phyloP scores from a whole-genome alignment of 2,113 vertebrate species.

The Dasyurus viverrinus region DNA sequence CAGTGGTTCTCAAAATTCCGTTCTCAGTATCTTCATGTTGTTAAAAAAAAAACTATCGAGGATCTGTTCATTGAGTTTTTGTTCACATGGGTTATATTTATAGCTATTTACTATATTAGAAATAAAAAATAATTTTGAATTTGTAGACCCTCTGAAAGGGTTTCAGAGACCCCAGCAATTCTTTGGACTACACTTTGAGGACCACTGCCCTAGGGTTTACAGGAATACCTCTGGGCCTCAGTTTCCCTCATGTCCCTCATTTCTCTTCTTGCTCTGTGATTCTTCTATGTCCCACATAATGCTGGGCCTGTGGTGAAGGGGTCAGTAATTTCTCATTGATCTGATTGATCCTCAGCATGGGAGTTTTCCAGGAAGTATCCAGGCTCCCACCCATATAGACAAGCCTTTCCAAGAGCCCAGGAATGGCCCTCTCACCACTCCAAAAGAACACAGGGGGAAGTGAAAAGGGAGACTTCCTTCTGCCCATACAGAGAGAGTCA shows the following conservation, averaged over 20 bases:
- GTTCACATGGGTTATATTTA: no score
- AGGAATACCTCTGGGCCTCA: neutral
- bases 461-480: neutral
- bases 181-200: no score
- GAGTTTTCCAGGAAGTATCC: neutral
- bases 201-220: neutral
- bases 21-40: no score
- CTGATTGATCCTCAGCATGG: neutral
- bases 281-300: neutral
- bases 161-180: no score
- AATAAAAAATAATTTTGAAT: no score
- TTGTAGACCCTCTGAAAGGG: no score
- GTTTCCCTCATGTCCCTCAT: neutral
- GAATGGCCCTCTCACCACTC: neutral
- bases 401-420: neutral
- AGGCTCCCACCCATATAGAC: neutral
- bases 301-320: neutral
- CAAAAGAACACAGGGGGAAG: neutral
- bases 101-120: no score
- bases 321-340: neutral
- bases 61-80: no score
- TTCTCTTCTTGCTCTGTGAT: neutral
- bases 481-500: neutral
- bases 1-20: no score
- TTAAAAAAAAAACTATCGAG: no score